Evolutionary conservation across 2,888 invertebrate species (phyloP), one percentile per base, ranked within the genome.

Genomic region (Scaptomyza polygonia): DNA sequence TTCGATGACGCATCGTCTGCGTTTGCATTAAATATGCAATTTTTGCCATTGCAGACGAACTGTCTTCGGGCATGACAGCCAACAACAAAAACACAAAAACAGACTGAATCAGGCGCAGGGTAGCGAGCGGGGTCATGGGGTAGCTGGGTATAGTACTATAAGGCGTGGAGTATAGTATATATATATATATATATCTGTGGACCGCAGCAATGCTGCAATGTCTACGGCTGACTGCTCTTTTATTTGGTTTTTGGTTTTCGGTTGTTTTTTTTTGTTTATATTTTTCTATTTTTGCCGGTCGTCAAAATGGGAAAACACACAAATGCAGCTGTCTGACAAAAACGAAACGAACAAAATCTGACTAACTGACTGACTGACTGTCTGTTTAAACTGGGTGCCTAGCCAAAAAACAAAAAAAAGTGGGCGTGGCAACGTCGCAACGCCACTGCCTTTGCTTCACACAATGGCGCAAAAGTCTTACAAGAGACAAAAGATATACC

Each of bases 1-100:
- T 18, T 27, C 82, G 79, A 81, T 81, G 85, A 86, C 81, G 85
- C 85, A 85, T 82, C 82, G 81, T 86, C 80, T 81, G 71, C 68
- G 82, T 84, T 67, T 81, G 80, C 85, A 84, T 78, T 81, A 77
- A 86, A 84, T 74, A 72, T 76, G 75, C 87, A 75, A 53, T 66
- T 81, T 67, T 65, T 59, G 61, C 54, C 54, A 44, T 55, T 58
- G 84, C 74, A 80, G 80, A 84, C 81, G 81, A 71, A 78, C 71
- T 74, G 84, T 73, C 86, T 67, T 78, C 48, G 44, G 43, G 54
- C 72, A 56, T 62, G 83, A 61, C 59, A 63, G 64, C 32, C n/a
- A n/a, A n/a, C n/a, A n/a, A n/a, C n/a, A n/a, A 21, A 52, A 45
- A 16, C 29, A 52, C 44, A 9, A 34, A 21, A 29, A 52, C 53